Conservation (phyloP, 30 jellyfish, hydroid and myxozoan species). For the Pelagia noctiluca region DNA sequence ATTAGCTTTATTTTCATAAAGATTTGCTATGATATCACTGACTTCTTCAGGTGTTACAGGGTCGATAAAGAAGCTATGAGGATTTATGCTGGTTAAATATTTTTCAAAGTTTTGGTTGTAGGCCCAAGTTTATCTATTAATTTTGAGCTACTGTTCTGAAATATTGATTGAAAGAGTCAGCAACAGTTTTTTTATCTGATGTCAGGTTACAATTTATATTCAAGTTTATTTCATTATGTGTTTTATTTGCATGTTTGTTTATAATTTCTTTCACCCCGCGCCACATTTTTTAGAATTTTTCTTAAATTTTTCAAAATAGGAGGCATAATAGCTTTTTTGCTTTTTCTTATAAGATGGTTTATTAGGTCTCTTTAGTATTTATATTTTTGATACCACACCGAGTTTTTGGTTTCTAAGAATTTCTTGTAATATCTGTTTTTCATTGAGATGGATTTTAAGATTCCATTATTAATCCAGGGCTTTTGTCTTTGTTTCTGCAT, state of each 20-base stretch:
- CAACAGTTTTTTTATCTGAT: background rate
- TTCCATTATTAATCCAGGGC: slow-evolving; percentile 10
- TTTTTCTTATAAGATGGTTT: background rate
- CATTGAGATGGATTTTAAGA: slow-evolving; percentile 3
- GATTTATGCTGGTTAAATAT: background rate
- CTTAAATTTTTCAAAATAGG: background rate
- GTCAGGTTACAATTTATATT: background rate
- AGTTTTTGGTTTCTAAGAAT: background rate
- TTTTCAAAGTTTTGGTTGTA: background rate
- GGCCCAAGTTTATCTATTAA: background rate
- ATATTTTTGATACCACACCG: background rate
- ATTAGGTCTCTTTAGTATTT: background rate
- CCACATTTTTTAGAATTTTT: background rate
- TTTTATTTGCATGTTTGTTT: background rate
- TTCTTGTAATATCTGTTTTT: background rate
- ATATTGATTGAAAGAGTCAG: background rate
- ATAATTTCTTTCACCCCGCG: background rate
- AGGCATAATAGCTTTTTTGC: background rate
- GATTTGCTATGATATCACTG: background rate
- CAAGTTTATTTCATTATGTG: background rate
- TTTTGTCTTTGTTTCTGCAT: background rate
- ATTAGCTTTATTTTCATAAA: background rate
- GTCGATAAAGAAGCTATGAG: background rate
- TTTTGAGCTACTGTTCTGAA: background rate
- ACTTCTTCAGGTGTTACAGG: background rate